Evolutionary conservation across 1,140 invertebrate genomes (phyloP), one percentile per base, ranked within the genome.

Genomic region (Nasonia longicornis): DNA sequence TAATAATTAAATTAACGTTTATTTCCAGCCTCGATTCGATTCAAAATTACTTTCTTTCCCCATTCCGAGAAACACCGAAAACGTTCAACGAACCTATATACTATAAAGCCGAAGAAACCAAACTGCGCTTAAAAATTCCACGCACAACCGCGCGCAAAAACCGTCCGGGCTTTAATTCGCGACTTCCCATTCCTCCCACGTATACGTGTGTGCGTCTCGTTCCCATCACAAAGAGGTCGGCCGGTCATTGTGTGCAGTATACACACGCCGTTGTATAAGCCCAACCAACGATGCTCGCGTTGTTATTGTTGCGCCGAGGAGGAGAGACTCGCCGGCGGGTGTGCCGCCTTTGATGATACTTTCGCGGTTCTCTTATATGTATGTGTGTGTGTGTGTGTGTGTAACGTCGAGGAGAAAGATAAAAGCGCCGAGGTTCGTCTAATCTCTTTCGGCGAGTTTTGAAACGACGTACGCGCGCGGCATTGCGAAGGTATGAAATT

Each of bases 131-230:
- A 42, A 8, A 16, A 58, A 58, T 58, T 58, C 52, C 52, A n/a
- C 16, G 1, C 52, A 58, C 52, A 3, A 58, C 16, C 16, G 14
- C 48, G 48, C 16, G 52, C 20, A 58, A 58, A 48, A 58, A n/a
- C 16, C 52, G 52, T n/a, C 29, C 63, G 38, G 69, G 42, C 84
- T 87, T 86, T 87, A 87, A 87, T 87, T 82, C 83, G 77, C 86
- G 84, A 87, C 86, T 87, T 87, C 86, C 86, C 86, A 87, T 87
- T 87, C 85, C 86, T 84, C 86, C 86, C 86, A 87, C 86, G 86
- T 86, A 81, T 80, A 81, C 6, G 3, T 7, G 26, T 31, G n/a
- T 42, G 38, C 10, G 52, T n/a, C 20, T 16, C 20, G 20, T 58
- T 16, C 52, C 66, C 66, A n/a, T 22, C 64, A 16, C 85, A 87